Evolutionary conservation across 2,113 vertebrate species (phyloP).

Genomic region (Lepisosteus oculatus): DNA sequence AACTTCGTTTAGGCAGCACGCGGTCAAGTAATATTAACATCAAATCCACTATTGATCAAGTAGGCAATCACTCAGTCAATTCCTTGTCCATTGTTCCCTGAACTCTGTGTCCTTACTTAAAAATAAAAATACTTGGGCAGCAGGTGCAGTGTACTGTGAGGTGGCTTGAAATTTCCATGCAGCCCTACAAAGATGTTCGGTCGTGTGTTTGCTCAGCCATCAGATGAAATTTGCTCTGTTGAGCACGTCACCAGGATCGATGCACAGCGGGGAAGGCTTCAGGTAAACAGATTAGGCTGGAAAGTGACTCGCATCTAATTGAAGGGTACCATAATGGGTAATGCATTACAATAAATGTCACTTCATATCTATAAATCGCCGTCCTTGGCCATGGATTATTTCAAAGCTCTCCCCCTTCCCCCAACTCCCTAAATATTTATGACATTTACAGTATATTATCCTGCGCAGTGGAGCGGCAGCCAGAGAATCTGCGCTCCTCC

Average conservation of each 20-base stretch:
- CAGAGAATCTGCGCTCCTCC: neutral
- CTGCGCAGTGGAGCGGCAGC: slow-evolving; percentile 1
- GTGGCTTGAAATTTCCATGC: no score
- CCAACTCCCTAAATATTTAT: slow-evolving; percentile 29
- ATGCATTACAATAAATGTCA: slow-evolving; percentile 37
- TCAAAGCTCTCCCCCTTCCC: slow-evolving; percentile 1
- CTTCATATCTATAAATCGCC: slow-evolving; percentile 27
- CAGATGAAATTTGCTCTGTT: neutral
- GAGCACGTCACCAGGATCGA: slow-evolving; percentile 14
- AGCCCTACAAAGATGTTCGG: no score
- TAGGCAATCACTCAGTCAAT: no score
- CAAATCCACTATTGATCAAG: no score
- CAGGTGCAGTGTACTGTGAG: no score
- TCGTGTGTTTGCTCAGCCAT: neutral
- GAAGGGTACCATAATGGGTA: slow-evolving; percentile 25
- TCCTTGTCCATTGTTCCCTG: no score
- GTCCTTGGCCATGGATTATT: slow-evolving; percentile 16
- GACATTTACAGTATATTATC: slow-evolving; percentile 36
- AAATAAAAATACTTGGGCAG: no score
- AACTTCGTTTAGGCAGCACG: no score
- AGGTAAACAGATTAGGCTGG: slow-evolving; percentile 32
- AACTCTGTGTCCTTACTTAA: no score
- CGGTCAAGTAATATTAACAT: no score
- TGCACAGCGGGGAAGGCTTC: slow-evolving; percentile 15
- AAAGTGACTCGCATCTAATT: slow-evolving; percentile 32